These are phyloP conservation scores for Semnornis frantzii DNA, from an alignment of 2,113 vertebrate genomes.

Conservation along the genomic window DNA sequence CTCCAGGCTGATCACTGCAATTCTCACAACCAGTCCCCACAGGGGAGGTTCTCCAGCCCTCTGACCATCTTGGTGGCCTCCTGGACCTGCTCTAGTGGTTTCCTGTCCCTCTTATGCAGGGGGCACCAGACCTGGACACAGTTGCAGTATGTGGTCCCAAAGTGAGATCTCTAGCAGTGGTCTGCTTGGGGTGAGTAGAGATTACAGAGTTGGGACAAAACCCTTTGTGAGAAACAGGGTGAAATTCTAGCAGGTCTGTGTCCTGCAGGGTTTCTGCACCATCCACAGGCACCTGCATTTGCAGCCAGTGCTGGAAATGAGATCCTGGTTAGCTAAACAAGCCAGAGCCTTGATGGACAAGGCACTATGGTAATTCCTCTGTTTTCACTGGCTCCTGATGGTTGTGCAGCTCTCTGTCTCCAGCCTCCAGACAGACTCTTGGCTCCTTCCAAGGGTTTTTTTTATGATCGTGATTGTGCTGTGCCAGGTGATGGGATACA, in stretches of 20 bases:
- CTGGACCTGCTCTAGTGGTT: no score
- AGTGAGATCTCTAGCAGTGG: neutral
- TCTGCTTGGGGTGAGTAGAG: neutral
- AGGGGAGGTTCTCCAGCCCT: no score
- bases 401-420: neutral
- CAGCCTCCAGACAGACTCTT: conserved; percentile 12
- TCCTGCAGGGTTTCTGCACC: fast-evolving
- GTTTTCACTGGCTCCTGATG: neutral
- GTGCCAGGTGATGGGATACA: neutral
- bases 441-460: neutral
- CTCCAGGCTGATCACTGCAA: no score
- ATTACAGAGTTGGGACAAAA: neutral
- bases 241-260: fast-evolving
- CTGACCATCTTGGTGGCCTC: no score
- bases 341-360: neutral
- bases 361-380: neutral
- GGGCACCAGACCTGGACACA: no score
- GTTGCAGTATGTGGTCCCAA: fast-evolving
- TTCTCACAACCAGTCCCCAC: no score
- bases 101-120: no score
- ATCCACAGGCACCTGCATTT: neutral
- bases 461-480: fast-evolving
- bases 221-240: neutral
- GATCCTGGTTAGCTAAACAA: neutral
- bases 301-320: neutral